Evolutionary conservation across 2,113 vertebrate genomes (phyloP), one percentile per base, ranked within the genome.

Genomic region (Nycticryphes semicollaris): DNA sequence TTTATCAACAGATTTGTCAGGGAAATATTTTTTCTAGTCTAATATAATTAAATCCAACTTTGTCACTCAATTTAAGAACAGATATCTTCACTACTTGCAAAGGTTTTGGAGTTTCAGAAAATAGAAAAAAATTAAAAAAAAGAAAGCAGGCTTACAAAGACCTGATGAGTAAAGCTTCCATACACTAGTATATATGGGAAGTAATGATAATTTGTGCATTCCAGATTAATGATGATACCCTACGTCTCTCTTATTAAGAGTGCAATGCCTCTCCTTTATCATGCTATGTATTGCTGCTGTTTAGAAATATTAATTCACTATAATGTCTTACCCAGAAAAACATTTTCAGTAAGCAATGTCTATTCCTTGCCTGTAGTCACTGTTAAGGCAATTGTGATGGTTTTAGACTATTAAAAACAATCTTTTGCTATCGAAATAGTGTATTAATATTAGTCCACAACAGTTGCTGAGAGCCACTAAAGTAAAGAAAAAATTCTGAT

Each of bases 401-500:
- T 41, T 87, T 73, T 67, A 19, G 64, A 47, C 45, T 43, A 17
- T 35, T n/a, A 82, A 83, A 50, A 17, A n/a, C n/a, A n/a, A 16
- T 14, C 7, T 80, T 63, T 35, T 2, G 1, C 14, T 78, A 7
- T 19, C 84, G 18, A 78, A 64, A 35, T 9, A 74, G 18, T 41
- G 7, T 37, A 35, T 57, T 23, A 33, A 15, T 53, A 31, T 47
- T 31, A 25, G 11, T 6, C 37, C 33, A 12, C 14, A 69, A 47
- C 2, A 74, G 5, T 4, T 77, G 11, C 15, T 73, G 15, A 28
- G 70, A 84, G 25, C 4, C 16, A 63, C 27, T 20, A 57, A 39
- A 48, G 15, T 37, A 68, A 72, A 74, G 1, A 51, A 53, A 47
- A 7, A 1, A 0, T 3, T 3, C 25, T 50, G 9, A 28, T 4